Conservation (phyloP, 2,113 vertebrate genomes). For the Alexandromys fortis region DNA sequence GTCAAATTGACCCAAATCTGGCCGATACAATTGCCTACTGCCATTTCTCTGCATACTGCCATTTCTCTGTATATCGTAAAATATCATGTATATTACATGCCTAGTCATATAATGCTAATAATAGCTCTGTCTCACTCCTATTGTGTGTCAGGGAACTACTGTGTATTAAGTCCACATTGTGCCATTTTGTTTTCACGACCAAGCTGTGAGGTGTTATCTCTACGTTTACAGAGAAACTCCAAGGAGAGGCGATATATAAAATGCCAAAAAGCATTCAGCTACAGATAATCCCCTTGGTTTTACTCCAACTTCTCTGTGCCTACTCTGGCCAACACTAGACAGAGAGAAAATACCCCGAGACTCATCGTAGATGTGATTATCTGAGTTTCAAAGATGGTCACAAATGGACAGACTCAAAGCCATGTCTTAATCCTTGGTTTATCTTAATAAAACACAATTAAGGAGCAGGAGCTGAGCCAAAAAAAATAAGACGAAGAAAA, state of each 20-base stretch:
- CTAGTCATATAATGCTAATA: not conserved
- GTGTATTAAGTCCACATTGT: not conserved
- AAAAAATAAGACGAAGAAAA: not conserved
- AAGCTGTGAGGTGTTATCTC: not conserved
- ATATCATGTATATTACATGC: not conserved
- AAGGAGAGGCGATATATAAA: not conserved
- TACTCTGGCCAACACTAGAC: not conserved
- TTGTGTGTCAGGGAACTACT: not conserved
- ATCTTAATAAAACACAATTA: constrained; percentile 43
- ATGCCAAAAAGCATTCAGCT: not conserved
- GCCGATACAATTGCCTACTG: not conserved
- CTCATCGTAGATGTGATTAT: not conserved
- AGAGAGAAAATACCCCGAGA: not conserved
- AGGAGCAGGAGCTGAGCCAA: not conserved
- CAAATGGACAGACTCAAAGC: not conserved
- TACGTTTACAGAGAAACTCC: not conserved
- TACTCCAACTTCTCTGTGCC: too few relatives aligned
- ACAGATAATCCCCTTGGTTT: not conserved
- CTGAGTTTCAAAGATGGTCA: not conserved
- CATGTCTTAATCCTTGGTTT: constrained; percentile 24
- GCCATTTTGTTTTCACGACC: not conserved
- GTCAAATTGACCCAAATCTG: not conserved
- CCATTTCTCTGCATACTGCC: not conserved
- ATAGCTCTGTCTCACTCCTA: not conserved
- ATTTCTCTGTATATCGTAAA: not conserved